Percentiles rank a stretch among this genome's conserved stretches.
phyloP scores from a whole-genome alignment of 2,113 vertebrate species.

The Plectropomus leopardus region DNA sequence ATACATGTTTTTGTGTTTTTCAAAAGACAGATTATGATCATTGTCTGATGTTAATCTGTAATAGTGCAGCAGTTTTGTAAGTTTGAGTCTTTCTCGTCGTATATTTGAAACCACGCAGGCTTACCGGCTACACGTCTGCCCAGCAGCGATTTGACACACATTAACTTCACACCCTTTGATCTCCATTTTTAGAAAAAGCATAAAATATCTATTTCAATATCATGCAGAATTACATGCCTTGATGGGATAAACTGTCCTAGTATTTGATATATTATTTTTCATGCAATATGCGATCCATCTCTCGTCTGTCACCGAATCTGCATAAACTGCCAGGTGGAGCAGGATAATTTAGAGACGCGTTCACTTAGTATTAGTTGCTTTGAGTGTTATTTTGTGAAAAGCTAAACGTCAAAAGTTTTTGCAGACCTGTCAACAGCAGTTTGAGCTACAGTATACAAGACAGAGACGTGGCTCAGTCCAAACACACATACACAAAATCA shows the following conservation, averaged over 20 bases:
- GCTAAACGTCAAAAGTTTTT: slow-evolving; percentile 61
- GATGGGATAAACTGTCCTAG: slow-evolving; percentile 38
- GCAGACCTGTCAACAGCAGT: slow-evolving; percentile 56
- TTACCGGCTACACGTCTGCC: slow-evolving; percentile 31
- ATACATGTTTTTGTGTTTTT: neutral
- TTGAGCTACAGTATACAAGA: slow-evolving; percentile 49
- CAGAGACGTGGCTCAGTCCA: slow-evolving; percentile 35
- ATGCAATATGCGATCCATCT: slow-evolving; percentile 35
- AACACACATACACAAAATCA: slow-evolving; percentile 25
- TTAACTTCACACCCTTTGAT: slow-evolving; percentile 49
- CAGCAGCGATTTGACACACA: slow-evolving; percentile 40
- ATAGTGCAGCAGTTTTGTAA: neutral
- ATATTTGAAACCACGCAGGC: slow-evolving; percentile 27
- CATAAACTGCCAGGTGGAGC: slow-evolving; percentile 15
- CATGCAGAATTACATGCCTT: slow-evolving; percentile 27
- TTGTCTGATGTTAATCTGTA: slow-evolving; percentile 13
- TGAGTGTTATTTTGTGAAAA: slow-evolving; percentile 51
- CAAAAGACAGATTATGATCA: neutral
- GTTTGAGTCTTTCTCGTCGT: slow-evolving; percentile 7
- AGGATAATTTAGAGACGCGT: slow-evolving; percentile 28
- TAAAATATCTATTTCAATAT: slow-evolving; percentile 50
- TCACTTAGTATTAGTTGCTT: slow-evolving; percentile 46
- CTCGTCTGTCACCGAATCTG: slow-evolving; percentile 33
- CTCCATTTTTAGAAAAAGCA: slow-evolving; percentile 35
- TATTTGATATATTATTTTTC: slow-evolving; percentile 50